Percentiles rank a stretch among this genome's conserved stretches.
Conservation (phyloP, 2,888 invertebrate genomes). For the Orchesellides sinensis region DNA sequence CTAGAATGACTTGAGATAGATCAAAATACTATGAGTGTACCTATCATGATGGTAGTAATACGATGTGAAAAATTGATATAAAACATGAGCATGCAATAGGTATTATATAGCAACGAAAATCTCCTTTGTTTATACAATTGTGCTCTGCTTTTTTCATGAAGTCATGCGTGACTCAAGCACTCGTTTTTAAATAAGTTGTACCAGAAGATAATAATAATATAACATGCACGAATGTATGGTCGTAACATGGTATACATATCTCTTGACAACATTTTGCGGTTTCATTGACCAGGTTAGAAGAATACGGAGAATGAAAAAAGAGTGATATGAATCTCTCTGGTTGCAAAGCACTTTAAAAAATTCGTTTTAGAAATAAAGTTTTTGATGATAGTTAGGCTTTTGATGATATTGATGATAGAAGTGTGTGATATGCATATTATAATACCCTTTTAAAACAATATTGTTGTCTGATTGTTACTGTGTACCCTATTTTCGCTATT, state of each 20-base stretch:
- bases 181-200: slow-evolving; percentile 52
- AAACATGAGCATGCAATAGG: background rate
- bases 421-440: slow-evolving; percentile 59
- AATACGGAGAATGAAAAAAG: too few relatives aligned
- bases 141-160: slow-evolving; percentile 37
- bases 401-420: slow-evolving; percentile 41
- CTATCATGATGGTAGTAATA: background rate
- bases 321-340: slow-evolving; percentile 28
- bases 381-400: slow-evolving; percentile 29
- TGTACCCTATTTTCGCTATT: slow-evolving; percentile 15
- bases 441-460: slow-evolving; percentile 50
- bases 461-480: slow-evolving; percentile 9
- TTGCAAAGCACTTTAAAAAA: background rate
- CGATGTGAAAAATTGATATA: background rate
- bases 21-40: slow-evolving; percentile 23
- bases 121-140: background rate
- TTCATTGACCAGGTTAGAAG: slow-evolving; percentile 45
- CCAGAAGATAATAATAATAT: background rate
- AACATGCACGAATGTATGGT: slow-evolving; percentile 32
- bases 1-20: slow-evolving; percentile 48
- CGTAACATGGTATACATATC: slow-evolving; percentile 16
- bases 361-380: background rate
- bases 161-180: slow-evolving; percentile 43
- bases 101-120: background rate
- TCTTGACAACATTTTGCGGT: slow-evolving; percentile 50